Evolutionary conservation across 2,888 invertebrate species (phyloP).

Genomic region (Phyto melanocephala): DNA sequence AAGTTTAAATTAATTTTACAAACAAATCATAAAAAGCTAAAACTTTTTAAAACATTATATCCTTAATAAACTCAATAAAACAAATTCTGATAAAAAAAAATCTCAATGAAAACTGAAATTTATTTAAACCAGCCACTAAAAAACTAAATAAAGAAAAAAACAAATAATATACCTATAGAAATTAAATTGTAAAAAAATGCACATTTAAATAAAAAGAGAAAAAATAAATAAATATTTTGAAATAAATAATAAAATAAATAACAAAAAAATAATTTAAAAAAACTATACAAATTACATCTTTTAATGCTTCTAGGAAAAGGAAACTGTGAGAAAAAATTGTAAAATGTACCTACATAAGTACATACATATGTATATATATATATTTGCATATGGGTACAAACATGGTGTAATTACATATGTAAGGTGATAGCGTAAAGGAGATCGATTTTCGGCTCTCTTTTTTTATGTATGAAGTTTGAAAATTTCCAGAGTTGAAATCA

Average conservation of each 20-base stretch:
- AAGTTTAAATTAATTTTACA: conserved; percentile 30
- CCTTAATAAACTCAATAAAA: conserved; percentile 29
- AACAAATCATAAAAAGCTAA: conserved; percentile 26
- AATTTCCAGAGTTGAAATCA: no score
- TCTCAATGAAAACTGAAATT: conserved; percentile 18
- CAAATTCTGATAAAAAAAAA: not conserved
- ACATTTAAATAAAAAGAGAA: conserved; percentile 42
- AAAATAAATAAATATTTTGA: conserved; percentile 26
- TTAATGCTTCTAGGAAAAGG: no score
- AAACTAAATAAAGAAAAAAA: conserved; percentile 24
- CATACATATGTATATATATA: no score
- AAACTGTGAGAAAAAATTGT: not conserved
- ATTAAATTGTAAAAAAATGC: conserved; percentile 49
- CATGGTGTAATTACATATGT: no score
- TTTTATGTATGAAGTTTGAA: no score
- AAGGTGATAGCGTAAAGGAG: no score
- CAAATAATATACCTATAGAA: no score
- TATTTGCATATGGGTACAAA: no score
- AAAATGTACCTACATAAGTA: no score
- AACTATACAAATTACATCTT: not conserved
- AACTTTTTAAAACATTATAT: conserved; percentile 36
- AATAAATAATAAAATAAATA: conserved; percentile 43
- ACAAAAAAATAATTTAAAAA: conserved; percentile 52
- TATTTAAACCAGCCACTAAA: conserved; percentile 29
- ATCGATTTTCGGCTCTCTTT: no score